Base-by-base conservation (phyloP, 2,797 vertebrate genomes). In the Heteromormyrus szaboi region DNA sequence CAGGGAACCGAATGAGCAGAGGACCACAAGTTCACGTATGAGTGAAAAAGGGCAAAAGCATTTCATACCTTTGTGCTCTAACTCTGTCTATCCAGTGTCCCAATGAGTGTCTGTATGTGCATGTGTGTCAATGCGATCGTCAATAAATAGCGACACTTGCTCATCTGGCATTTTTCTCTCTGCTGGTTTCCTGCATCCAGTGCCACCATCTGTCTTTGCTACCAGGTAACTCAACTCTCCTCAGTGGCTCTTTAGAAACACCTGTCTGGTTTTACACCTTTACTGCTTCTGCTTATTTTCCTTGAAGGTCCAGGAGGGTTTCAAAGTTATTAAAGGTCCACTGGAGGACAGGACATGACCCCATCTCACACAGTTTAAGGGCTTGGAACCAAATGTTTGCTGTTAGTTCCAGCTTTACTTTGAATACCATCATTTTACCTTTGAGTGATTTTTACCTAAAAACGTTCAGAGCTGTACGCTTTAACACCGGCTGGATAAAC, bases 211-310 rank as follows among this genome's bases (percentile, higher is more conserved):
- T 85, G 88, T 62, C 88, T 4, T 62, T n/a, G 81, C 7, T 88
- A 88, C 29, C 88, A 62, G 46, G 76, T 79, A 54, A 17, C n/a
- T 53, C 44, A 46, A 46, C 11, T 44, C 8, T 8, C 76, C 79
- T 46, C 14, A 48, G 53, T 29, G 22, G 79, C 37, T 56, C 25
- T n/a, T 85, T 25, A 19, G 84, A 54, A 76, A 76, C 62, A 89
- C 54, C 88, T 86, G 62, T 50, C 19, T 65, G 33, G 14, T 44
- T 86, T 72, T 51, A 85, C 59, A 72, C 88, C 46, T 86, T 33
- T 3, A 0, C 44, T 14, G 17, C 88, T 22, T 50, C 88, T 29
- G 56, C 3, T 29, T 6, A 11, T 19, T 1, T 17, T 46, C 41
- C 62, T 14, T 37, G 84, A 86, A 44, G 62, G 29, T 50, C 50